Evolutionary conservation across 2,888 invertebrate species (phyloP), one percentile per base, ranked within the genome.

Genomic region (Dorcus hopei): DNA sequence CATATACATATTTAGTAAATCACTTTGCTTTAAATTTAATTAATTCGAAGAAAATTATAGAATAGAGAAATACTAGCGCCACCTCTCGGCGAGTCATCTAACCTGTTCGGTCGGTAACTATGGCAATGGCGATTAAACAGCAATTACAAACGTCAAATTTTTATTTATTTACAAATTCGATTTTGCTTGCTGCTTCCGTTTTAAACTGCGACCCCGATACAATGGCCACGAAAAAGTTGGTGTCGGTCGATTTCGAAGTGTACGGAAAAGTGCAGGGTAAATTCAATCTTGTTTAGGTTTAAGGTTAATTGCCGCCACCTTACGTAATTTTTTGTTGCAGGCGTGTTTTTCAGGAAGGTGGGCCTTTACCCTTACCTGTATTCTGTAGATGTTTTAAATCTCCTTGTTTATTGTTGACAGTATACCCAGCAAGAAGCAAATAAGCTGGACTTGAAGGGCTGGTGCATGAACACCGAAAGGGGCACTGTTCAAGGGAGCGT

Each of bases 401-500:
- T 6, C 8, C n/a, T 41, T 9, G 16, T 45, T 14, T 55, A 26
- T 50, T 50, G 26, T 42, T 73, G 77, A 5, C 73, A 90, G 89
- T 83, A 82, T 63, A 90, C 90, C 0, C 84, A 87, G 71, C 77
- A 82, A 58, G 82, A 87, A 74, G 87, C 86, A 0, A 82, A 82
- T 38, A 83, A 83, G 68, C 77, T 89, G 19, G 84, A 84, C 1
- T 69, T 90, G 2, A 82, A 80, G 61, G 91, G 90, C 9, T 90
- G 89, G 88, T 89, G 89, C 70, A 86, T 83, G 81, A 90, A 90
- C 70, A 90, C 90, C 0, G 68, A 79, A 1, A 71, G 80, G 38
- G 88, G 85, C 5, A 89, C 89, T 0, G 90, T 91, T 0, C 77
- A 83, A 16, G 90, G 90, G 2, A 70, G 82, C 55, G 71, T 89